Base-by-base conservation (phyloP, 2,113 vertebrate genomes). In the Nycticorax nycticorax region DNA sequence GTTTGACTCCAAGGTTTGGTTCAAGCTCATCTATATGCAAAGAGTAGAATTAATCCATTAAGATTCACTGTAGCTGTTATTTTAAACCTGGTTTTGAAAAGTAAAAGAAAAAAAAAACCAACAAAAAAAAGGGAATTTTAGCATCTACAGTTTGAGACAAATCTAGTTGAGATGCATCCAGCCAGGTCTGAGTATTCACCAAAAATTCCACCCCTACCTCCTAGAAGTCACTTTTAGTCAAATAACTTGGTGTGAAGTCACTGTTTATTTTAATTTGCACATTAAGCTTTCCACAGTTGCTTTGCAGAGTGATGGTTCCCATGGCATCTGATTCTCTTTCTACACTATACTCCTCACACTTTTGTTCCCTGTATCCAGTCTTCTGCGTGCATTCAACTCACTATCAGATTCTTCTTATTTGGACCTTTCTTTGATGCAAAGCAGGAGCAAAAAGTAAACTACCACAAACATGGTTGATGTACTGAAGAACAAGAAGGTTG, bases 1-100 rank as follows among this genome's bases (percentile, higher is more conserved):
- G 53, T 94, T 88, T 93, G 57, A 92, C 81, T 94, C 69, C 50
- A 56, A 87, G 69, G 53, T 93, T 91, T 92, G 48, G 17, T 92
- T 93, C 45, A 83, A 73, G 35, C 5, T 39, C 23, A 55, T 88
- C 71, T 88, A 13, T 53, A 48, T 37, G 30, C 24, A 72, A 81
- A 74, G 48, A 57, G 57, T 30, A 62, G 56, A 89, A 77, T 90
- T 76, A 93, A 88, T 26, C 56, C 57, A 74, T 47, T 94, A 73
- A 64, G 28, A 89, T 43, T 76, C 55, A 78, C 1, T 48, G 8
- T 26, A 68, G 53, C 11, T 76, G 27, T 56, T 95, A 85, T 27
- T 92, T 85, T 82, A 78, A 85, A 60, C 8, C 8, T 43, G 27
- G 39, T 24, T 87, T 59, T 37, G n/a, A 43, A 41, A 74, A 43